Conservation (phyloP, 2,113 vertebrate species). For the Camarhynchus parvulus region DNA sequence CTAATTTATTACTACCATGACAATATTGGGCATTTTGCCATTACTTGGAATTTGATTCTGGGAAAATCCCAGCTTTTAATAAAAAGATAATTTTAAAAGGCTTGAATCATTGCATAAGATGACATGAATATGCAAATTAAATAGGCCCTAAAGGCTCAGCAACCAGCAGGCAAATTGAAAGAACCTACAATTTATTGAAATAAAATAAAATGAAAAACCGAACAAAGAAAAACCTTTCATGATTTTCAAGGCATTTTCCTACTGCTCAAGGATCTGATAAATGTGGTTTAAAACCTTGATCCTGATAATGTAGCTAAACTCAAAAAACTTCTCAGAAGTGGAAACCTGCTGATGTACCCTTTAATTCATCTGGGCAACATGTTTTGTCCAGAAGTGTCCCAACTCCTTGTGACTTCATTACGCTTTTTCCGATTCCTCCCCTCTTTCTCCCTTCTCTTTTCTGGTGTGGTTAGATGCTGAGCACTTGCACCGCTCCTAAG, state of each 20-base stretch:
- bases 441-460: neutral
- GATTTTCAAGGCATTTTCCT: neutral
- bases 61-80: neutral
- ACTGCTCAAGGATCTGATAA: neutral
- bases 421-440: neutral
- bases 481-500: rapidly evolving
- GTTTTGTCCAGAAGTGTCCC: neutral
- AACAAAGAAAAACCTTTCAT: neutral
- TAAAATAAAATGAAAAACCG: neutral
- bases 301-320: neutral
- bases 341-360: neutral
- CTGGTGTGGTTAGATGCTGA: rapidly evolving
- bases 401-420: neutral
- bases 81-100: neutral
- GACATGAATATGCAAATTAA: neutral
- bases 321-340: neutral
- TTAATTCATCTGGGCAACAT: neutral
- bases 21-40: neutral
- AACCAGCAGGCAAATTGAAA: neutral
- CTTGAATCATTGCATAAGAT: neutral
- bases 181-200: neutral
- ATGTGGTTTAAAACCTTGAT: neutral
- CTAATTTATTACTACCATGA: neutral
- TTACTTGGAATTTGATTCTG: neutral
- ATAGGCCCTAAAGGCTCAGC: neutral